phyloP scores from a whole-genome alignment of 2,888 invertebrate genomes.

The Meta bourneti region DNA sequence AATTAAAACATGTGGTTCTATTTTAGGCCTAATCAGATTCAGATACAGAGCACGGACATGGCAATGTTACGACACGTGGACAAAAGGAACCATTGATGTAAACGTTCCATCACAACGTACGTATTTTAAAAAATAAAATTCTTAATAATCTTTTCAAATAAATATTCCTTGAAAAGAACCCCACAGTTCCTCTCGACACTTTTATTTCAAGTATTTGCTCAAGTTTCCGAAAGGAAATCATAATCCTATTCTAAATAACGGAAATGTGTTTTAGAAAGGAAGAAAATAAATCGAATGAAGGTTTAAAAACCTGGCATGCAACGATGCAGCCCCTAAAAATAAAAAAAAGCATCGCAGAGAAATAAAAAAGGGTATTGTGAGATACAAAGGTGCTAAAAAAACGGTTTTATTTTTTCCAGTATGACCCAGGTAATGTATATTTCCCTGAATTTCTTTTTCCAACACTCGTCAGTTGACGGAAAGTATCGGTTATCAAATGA shows the following conservation, averaged over 20 bases:
- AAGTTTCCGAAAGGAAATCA: neutral
- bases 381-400: neutral
- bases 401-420: neutral
- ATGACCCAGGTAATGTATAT: slow-evolving; percentile 32
- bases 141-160: neutral
- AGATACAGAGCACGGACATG: too few species aligned
- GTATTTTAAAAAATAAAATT: neutral
- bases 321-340: neutral
- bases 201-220: neutral
- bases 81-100: neutral
- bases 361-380: neutral
- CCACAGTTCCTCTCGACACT: neutral
- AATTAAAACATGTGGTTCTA: too few species aligned
- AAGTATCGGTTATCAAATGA: slow-evolving; percentile 10
- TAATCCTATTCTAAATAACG: neutral
- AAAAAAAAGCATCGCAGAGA: neutral
- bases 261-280: neutral
- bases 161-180: neutral
- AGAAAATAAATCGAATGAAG: neutral
- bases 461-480: slow-evolving; percentile 6
- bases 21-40: too few species aligned
- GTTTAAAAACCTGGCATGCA: neutral
- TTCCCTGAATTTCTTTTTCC: neutral
- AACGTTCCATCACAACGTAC: neutral
- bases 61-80: too few species aligned